Percentiles rank a stretch among this genome's conserved stretches.
These are phyloP conservation scores for Drosophila atripex DNA, from an alignment of 2,888 invertebrate species.

Conservation along the genomic window DNA sequence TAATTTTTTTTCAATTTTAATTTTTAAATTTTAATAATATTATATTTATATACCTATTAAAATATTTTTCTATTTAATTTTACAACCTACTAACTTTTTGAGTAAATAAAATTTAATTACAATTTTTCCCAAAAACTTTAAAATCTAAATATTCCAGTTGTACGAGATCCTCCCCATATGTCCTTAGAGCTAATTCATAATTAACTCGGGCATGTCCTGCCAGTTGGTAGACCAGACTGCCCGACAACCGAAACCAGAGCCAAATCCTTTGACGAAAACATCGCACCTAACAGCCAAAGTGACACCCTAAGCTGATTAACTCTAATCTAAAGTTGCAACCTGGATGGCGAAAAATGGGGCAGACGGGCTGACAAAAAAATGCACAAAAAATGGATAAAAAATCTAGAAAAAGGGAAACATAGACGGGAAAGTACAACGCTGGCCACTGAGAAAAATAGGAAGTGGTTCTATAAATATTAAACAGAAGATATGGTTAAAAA, in stretches of 20 bases:
- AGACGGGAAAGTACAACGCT: conserved; percentile 33
- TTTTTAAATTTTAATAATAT: too few species aligned
- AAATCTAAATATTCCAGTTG: too few species aligned
- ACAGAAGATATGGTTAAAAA: too few species aligned
- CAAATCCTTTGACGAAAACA: conserved; percentile 31
- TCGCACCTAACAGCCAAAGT: conserved; percentile 70
- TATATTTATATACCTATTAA: too few species aligned
- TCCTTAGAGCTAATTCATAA: conserved; percentile 9
- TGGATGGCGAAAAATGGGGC: conserved; percentile 17
- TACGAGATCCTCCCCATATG: not conserved
- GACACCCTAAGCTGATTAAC: conserved; percentile 77
- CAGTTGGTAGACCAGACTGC: not conserved
- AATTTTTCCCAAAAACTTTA: too few species aligned
- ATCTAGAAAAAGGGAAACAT: conserved; percentile 1
- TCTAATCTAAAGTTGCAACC: conserved; percentile 68
- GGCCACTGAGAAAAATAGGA: not conserved
- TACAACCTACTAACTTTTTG: too few species aligned
- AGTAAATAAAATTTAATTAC: too few species aligned
- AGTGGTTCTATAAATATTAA: too few species aligned
- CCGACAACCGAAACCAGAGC: not conserved
- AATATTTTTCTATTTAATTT: too few species aligned
- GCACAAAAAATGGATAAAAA: conserved; percentile 4
- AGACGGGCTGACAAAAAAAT: conserved; percentile 20
- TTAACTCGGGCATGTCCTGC: conserved; percentile 6
- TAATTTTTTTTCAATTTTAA: too few species aligned